A percentile compares a stretch with the other conserved stretches of the same genome.
phyloP scores from a whole-genome alignment of 2,797 vertebrate genomes.

The Rhynchonycteris naso region DNA sequence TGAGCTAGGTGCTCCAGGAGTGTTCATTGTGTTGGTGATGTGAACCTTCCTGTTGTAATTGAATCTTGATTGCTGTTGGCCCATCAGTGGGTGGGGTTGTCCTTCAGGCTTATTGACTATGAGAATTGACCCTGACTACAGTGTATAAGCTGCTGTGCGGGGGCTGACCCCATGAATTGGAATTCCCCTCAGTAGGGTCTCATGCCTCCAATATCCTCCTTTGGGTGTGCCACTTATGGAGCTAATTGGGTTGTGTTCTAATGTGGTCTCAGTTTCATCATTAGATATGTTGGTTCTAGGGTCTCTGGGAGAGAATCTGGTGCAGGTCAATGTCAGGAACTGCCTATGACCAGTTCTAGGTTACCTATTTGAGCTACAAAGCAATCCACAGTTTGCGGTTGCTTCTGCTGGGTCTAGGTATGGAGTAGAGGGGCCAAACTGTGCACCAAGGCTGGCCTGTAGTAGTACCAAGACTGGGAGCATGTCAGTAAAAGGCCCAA shows the following conservation, averaged over 20 bases:
- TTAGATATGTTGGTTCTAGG: not conserved
- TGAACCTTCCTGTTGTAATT: not conserved
- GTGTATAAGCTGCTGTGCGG: not conserved
- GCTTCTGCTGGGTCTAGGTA: not conserved
- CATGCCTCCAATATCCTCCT: not conserved
- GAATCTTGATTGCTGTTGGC: not conserved
- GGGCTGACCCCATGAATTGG: not conserved
- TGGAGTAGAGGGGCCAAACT: not conserved
- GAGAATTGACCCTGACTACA: not conserved
- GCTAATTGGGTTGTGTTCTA: not conserved
- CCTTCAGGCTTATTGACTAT: not conserved
- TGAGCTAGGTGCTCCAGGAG: not conserved
- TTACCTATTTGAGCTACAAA: not conserved
- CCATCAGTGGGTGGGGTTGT: not conserved
- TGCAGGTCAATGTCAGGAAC: not conserved
- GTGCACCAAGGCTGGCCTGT: not conserved
- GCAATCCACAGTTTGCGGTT: not conserved
- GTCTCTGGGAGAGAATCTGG: not conserved
- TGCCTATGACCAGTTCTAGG: not conserved
- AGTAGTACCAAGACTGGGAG: no score
- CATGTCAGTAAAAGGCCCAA: not conserved
- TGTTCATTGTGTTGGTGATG: not conserved
- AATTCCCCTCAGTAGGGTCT: not conserved
- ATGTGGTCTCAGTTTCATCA: not conserved
- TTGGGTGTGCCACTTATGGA: not conserved